Evolutionary conservation across 2,888 invertebrate species (phyloP), one percentile per base, ranked within the genome.

Genomic region (Drosophila paucipuncta): DNA sequence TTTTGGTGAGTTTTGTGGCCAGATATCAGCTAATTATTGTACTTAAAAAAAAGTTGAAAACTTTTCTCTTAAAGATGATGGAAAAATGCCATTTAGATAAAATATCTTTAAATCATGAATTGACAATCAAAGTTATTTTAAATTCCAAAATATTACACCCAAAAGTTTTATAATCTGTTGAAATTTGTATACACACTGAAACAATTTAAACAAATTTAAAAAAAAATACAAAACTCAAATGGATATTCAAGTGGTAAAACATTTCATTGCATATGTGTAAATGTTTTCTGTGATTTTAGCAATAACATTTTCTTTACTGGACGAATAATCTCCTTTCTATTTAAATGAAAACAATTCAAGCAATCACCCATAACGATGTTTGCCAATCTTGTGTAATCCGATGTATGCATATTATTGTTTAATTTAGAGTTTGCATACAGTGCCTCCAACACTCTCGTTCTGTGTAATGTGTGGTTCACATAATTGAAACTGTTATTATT

Each of bases 11-110:
- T 55, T 71, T 61, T 63, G 62, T 50, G 79, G 64, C 50, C 58
- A 63, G 66, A 78, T 74, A 78, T 63, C 52, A 53, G 66, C 73
- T 73, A 64, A 80, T 80, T 73, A 67, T 31, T 57, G 35, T 35
- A 43, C 22, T 43, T 13, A 0, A 28, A 10, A 5, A 5, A 9
- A 25, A 50, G 16, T 18, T 35, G 9, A 22, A 10, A 2, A 43
- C 10, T 2, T 9, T 33, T 31, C 18, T 52, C 11, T 7, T 25
- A 47, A 25, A 9, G 3, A 10, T 50, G 3, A 28, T 2, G 30
- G 2, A 37, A 28, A 16, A 55, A 28, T 9, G 2, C 0, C 0
- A 30, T 30, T 16, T 16, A 10, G 39, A 39, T 39, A 31, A 10
- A 43, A 22, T 28, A 41, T 28, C 10, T 28, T 50, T 11, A 4